Percentiles rank a stretch among this genome's conserved stretches.
Conservation (phyloP, 2,888 invertebrate genomes). For the Tyria jacobaeae region DNA sequence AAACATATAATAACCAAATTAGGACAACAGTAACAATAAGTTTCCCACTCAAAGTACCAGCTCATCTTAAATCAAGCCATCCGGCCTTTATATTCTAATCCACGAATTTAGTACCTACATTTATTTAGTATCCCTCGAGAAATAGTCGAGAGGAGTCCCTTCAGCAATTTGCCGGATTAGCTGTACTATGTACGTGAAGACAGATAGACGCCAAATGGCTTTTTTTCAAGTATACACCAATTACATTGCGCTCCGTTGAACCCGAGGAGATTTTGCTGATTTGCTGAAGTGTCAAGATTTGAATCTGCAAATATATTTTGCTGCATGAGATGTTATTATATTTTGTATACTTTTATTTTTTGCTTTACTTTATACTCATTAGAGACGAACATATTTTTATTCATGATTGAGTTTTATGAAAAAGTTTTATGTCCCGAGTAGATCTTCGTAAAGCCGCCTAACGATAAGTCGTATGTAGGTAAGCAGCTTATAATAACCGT, state of each 20-base stretch:
- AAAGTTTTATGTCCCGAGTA: too few species aligned
- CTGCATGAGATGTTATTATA: background rate
- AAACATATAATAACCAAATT: too few species aligned
- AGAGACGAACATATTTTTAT: too few species aligned
- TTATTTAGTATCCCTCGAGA: too few species aligned
- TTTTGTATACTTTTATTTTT: background rate
- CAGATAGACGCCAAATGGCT: conserved; percentile 41
- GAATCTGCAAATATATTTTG: conserved; percentile 9
- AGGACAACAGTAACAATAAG: conserved; percentile 5
- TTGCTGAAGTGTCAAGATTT: conserved; percentile 15
- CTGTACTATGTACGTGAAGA: conserved; percentile 49
- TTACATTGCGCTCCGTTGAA: conserved; percentile 44
- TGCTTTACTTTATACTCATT: background rate
- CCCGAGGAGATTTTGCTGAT: conserved; percentile 31
- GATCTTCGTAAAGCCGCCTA: too few species aligned
- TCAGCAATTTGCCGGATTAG: conserved; percentile 48
- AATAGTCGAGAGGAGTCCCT: too few species aligned
- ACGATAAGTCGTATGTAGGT: too few species aligned
- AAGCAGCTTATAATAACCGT: too few species aligned
- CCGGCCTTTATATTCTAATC: conserved; percentile 43
- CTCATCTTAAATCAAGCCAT: conserved; percentile 45
- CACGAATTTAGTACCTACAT: conserved; percentile 46
- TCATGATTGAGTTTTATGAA: too few species aligned
- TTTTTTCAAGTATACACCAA: conserved; percentile 44
- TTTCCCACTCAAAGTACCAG: conserved; percentile 18